Base-by-base conservation (phyloP, 2,113 vertebrate species). In the Archilochus colubris region DNA sequence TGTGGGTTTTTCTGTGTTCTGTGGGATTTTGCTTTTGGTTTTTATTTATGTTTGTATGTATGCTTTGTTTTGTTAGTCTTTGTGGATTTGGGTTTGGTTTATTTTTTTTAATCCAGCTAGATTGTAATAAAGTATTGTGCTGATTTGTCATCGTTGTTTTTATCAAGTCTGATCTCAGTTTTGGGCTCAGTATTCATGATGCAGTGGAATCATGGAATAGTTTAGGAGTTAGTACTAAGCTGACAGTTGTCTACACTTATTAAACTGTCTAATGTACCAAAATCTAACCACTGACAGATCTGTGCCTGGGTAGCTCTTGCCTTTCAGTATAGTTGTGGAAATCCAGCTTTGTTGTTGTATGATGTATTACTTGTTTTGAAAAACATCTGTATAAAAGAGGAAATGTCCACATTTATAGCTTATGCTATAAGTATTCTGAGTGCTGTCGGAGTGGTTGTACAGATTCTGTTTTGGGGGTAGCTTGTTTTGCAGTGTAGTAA, bases 251-350 rank as follows among this genome's bases (percentile, higher is more conserved):
- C 20, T 89, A 9, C 46, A 5, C 7, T 73, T 80, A 12, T 53
- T 43, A 9, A 75, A 53, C 21, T 38, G 18, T 25, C 1, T 9
- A 0, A 6, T 23, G 2, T 57, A 21, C 8, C 5, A 5, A 55
- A 2, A 43, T 8, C 4, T 83, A 33, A 53, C 3, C 8, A 8
- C 6, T 57, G 28, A 14, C 7, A 36, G 6, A 8, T 48, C 9
- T 38, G 8, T 19, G 11, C 63, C 6, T 18, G 28, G 48, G 3
- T 36, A 28, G 69, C 59, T 86, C 70, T 63, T 63, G 38, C 40
- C 1, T 0, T 67, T 62, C 18, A 62, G 2, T 25, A 2, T 12
- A 38, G 31, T 53, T 38, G 18, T 76, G 36, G 25, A 68, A 72
- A 79, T 43, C 7, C 53, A 5, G 12, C 19, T 63, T 63, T 77